Base-by-base conservation (phyloP, 1,140 invertebrate genomes). In the Plutomurus gul region DNA sequence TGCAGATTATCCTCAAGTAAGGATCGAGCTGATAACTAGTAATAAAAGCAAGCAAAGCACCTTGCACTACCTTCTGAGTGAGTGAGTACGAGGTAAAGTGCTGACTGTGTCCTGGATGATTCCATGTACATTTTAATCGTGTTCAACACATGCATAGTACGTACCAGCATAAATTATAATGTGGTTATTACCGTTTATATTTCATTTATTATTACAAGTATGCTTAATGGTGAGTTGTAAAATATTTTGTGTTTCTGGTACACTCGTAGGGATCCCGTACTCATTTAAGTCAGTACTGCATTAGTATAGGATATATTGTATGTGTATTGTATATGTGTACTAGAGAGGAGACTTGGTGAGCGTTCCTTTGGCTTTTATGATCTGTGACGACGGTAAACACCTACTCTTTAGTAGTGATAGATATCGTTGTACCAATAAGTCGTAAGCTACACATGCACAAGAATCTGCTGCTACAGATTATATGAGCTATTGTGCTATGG, bases 1-100 rank as follows among this genome's bases (percentile, higher is more conserved):
- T 37, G 73, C 40, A 75, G 73, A 46, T 75, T 47, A 75, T 49
- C 40, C 30, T 75, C 73, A 75, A 49, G 73, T 46, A 75, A 33
- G 40, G 73, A 49, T 46, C 73, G 73, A 46, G 36, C 16, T 43
- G 70, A 72, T 72, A 72, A 72, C 36, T 30, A 65, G 56, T 30
- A 65, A 65, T 65, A 65, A 65, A 65, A 65, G 25, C 56, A 60
- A 60, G 51, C 51, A 65, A 65, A 27, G 56, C 56, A 65, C 56
- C 56, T 65, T 65, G 27, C 56, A 51, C 18, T 60, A 16, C n/a
- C 39, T 43, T 43, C 10, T 43, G 39, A 8, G 7, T 2, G 39
- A 1, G 2, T 43, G 39, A 13, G 39, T 43, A 43, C 39, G n/a
- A 43, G 39, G 11, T 13, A 13, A 8, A 43, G 39, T 43, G 39